phyloP scores from a whole-genome alignment of 1,140 invertebrate species.

The Contarinia nasturtii region DNA sequence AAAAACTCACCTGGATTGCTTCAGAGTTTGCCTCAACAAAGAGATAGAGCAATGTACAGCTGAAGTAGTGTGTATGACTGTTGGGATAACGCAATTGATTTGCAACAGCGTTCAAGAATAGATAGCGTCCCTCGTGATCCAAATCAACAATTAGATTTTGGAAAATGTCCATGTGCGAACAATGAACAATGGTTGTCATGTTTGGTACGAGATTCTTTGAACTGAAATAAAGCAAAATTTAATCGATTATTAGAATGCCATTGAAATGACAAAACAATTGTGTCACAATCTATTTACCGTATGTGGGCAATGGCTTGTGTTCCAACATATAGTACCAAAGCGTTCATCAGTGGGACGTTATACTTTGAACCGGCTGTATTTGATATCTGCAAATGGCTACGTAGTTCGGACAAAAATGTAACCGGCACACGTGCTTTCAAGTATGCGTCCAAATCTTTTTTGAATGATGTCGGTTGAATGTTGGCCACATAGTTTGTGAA shows the following conservation, averaged over 20 bases:
- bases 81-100: slow-evolving; percentile 98
- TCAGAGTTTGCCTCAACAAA: slow-evolving; percentile 97
- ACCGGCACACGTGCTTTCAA: slow-evolving; percentile 86
- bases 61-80: slow-evolving; percentile 99
- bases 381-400: slow-evolving; percentile 68
- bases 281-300: slow-evolving; percentile 9
- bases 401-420: slow-evolving; percentile 81
- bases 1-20: slow-evolving; percentile 54
- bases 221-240: slow-evolving; percentile 21
- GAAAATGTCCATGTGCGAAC: slow-evolving; percentile 98
- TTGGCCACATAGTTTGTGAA: slow-evolving; percentile 73
- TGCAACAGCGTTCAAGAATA: slow-evolving; percentile 95
- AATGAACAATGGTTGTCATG: slow-evolving; percentile 91
- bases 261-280: neutral
- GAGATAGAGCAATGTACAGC: slow-evolving; percentile 86
- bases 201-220: slow-evolving; percentile 77
- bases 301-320: slow-evolving; percentile 86
- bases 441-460: slow-evolving; percentile 92
- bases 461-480: slow-evolving; percentile 75
- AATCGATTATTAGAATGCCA: too few species aligned
- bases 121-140: slow-evolving; percentile 89
- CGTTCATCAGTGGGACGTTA: slow-evolving; percentile 93
- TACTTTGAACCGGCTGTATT: slow-evolving; percentile 80
- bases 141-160: slow-evolving; percentile 95
- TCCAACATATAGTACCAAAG: slow-evolving; percentile 91